Evolutionary conservation across 2,113 vertebrate species (phyloP), one percentile per base, ranked within the genome.

Genomic region (Hypomesus transpacificus): DNA sequence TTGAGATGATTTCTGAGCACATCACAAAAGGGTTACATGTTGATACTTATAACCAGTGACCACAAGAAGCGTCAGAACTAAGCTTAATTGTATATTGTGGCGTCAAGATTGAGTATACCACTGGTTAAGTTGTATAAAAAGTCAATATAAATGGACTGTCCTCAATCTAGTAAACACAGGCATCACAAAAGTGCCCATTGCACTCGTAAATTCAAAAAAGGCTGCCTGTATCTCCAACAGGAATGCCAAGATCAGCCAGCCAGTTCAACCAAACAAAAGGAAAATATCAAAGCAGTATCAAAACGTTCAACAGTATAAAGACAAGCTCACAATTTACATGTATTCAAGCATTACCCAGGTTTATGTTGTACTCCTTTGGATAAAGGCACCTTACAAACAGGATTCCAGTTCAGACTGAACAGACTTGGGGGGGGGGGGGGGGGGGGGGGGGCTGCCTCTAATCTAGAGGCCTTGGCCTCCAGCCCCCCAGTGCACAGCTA

Each of bases 341-440:
- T 84, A 84, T 89, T 93, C 92, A 93, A 93, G 92, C 91, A 90
- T 92, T 89, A 92, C 80, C 91, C 92, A 93, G 92, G 91, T 93
- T 90, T 83, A 79, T 89, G 84, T 84, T 73, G 88, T 70, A 64
- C 58, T 89, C 87, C 87, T 87, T 90, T 89, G 87, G 89, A 89
- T 76, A 87, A 86, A 90, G 89, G 87, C 85, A 81, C 80, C 80
- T 20, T 68, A 73, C 79, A 86, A 82, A 84, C 80, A 85, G 84
- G 85, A 79, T 84, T 86, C 81, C 78, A 81, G 79, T 80, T 83
- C 75, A 63, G 68, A 73, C 64, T 52, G 69, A 75, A 61, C 59
- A 75, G 71, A 75, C 65, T 72, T 71, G 31, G 75, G n/a, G n/a
- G n/a, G n/a, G n/a, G n/a, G n/a, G n/a, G n/a, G n/a, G n/a, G n/a